Evolutionary conservation across 1,140 invertebrate genomes (phyloP), one percentile per base, ranked within the genome.

Genomic region (Dryas iulia): DNA sequence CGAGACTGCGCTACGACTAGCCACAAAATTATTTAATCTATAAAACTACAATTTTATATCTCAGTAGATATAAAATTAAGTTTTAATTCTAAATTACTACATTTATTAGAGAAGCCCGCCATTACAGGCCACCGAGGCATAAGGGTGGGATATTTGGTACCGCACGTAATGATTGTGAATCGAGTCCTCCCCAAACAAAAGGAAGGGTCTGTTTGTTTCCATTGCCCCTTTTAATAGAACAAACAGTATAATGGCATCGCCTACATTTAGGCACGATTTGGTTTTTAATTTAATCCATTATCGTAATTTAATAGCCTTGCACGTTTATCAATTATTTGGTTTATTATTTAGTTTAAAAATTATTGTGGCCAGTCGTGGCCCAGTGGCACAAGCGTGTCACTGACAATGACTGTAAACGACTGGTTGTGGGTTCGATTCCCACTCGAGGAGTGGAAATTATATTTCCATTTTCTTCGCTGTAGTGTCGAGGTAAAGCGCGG

Each of bases 211-310:
- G 79, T 86, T 84, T 87, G 82, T 84, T 78, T 80, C 79, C 77
- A 79, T 76, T 81, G 80, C 77, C 78, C 86, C 84, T 86, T 88
- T 88, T 88, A 88, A 88, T 79, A 78, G 78, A 85, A 80, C 83
- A 88, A 88, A 88, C 86, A 88, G 66, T 74, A 72, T 84, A 82
- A 85, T 86, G 82, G 84, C 67, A 66, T 71, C 59, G 35, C 58
- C 61, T 71, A 67, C 69, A 72, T 79, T 79, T 81, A 68, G 73
- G 75, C 59, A 77, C 68, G 77, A 82, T 81, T 79, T 64, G 67
- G 71, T 73, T 73, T 81, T 76, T 75, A 72, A 78, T 74, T 78
- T 77, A 69, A 75, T 72, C 73, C 71, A 80, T 82, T 78, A 81
- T 69, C 63, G 69, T 71, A 77, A 77, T 64, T 69, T 68, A 66